Conservation (phyloP, 2,797 vertebrate genomes). For the Spinus pinus region DNA sequence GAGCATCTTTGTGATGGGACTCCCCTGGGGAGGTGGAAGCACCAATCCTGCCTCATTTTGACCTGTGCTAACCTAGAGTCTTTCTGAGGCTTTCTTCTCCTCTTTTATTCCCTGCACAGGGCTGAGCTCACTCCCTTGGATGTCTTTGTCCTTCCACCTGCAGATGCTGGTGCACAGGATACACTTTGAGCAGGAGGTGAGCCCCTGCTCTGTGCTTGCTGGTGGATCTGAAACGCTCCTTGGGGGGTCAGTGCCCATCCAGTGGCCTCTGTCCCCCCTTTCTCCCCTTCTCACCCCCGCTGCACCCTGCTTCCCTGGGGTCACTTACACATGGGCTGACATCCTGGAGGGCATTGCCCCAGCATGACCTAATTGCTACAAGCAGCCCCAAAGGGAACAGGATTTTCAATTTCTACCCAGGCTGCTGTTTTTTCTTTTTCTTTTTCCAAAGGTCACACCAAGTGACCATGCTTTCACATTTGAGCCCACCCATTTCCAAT, state of each 20-base stretch:
- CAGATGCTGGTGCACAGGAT: fast-evolving
- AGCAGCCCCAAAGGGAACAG: not conserved
- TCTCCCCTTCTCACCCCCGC: not conserved
- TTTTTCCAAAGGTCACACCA: not conserved
- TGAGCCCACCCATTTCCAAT: not conserved
- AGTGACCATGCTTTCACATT: not conserved
- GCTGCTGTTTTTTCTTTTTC: not conserved
- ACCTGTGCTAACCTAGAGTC: not conserved
- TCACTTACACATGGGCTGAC: not conserved
- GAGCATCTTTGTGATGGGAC: not conserved
- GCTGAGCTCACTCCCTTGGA: fast-evolving
- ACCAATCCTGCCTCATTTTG: not conserved
- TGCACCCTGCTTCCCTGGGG: not conserved
- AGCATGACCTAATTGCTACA: not conserved
- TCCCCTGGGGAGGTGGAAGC: not conserved
- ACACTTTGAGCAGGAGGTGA: fast-evolving
- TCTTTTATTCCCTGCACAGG: not conserved
- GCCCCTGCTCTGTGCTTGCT: not conserved
- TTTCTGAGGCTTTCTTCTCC: not conserved
- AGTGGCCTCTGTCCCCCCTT: not conserved
- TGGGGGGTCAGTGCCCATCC: not conserved
- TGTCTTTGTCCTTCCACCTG: not conserved
- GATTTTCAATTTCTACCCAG: not conserved
- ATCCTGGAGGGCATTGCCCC: not conserved
- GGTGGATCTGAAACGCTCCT: not conserved